Evolutionary conservation across 2,113 vertebrate genomes (phyloP), one percentile per base, ranked within the genome.

Genomic region (Chrysemys picta): DNA sequence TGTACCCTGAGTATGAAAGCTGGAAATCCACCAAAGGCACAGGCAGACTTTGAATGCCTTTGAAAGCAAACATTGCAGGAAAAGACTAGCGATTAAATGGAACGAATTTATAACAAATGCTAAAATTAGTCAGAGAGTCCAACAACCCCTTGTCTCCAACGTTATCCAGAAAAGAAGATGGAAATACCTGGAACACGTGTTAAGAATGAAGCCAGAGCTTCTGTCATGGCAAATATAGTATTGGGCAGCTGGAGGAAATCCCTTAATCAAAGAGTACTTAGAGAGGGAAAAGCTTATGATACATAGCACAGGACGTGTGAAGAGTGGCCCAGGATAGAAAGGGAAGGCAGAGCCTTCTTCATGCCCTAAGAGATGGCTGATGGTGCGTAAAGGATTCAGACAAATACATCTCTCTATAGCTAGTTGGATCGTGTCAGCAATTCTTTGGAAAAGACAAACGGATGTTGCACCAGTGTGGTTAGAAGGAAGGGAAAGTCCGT

Each of bases 361-460:
- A 8, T 35, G 35, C 17, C 65, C 65, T 69, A 19, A 38, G 65
- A 8, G 65, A n/a, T 1, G 1, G 3, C 17, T 2, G 1, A 38
- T 19, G 65, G 65, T 38, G 65, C 2, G 12, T 69, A 35, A 69
- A 69, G 35, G 62, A n/a, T 69, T 69, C 65, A 69, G 65, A 69
- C 35, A 38, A 69, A 65, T 35, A 17, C 14, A 31, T 35, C 31
- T 65, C 14, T 35, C 62, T 65, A 17, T 16, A 35, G 35, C 29
- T 35, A 65, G 31, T 8, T 7, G 12, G 31, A 16, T 14, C 2
- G 8, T 9, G 65, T 17, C 35, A 69, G 65, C 16, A 69, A 5
- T 69, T 69, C 35, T 38, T n/a, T 69, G 65, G 35, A 38, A 69
- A 69, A 9, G 19, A 38, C 16, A 69, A 69, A 19, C 4, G 0